Conservation (phyloP, 2,797 vertebrate species). For the Sebastes diploproa region DNA sequence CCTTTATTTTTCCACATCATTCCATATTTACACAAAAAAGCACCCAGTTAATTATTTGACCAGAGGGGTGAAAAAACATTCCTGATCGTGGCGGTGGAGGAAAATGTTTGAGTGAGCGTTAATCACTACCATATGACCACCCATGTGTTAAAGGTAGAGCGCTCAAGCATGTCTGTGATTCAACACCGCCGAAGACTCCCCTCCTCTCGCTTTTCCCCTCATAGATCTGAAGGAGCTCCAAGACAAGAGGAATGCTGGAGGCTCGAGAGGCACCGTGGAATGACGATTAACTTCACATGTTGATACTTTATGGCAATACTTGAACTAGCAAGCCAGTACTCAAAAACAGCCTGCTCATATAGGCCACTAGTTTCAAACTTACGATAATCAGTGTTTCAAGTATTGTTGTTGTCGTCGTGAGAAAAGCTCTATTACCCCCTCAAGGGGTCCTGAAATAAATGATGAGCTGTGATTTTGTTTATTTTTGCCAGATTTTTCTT, state of each 20-base stretch:
- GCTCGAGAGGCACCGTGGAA: constrained; percentile 73
- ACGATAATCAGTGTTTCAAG: not conserved
- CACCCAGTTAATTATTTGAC: constrained; percentile 77
- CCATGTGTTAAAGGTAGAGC: constrained; percentile 83
- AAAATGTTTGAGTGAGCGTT: constrained; percentile 78
- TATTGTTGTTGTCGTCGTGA: not conserved
- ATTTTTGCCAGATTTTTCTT: not conserved
- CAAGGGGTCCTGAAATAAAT: not conserved
- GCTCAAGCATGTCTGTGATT: constrained; percentile 81
- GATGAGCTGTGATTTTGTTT: not conserved
- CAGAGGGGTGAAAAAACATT: constrained; percentile 78
- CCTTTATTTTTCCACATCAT: constrained; percentile 76
- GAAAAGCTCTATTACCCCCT: not conserved
- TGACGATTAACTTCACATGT: constrained; percentile 77
- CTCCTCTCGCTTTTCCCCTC: constrained; percentile 56
- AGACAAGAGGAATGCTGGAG: constrained; percentile 76
- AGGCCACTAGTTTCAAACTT: not conserved
- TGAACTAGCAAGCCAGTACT: constrained; percentile 8
- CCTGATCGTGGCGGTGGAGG: constrained; percentile 66
- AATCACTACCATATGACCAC: constrained; percentile 85
- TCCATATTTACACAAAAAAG: constrained; percentile 76
- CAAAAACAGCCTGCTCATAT: not conserved
- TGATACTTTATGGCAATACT: constrained; percentile 65
- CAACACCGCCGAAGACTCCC: constrained; percentile 75
- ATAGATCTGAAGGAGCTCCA: constrained; percentile 72